phyloP scores from a whole-genome alignment of 2,797 vertebrate genomes.

The Cyprinella venusta region DNA sequence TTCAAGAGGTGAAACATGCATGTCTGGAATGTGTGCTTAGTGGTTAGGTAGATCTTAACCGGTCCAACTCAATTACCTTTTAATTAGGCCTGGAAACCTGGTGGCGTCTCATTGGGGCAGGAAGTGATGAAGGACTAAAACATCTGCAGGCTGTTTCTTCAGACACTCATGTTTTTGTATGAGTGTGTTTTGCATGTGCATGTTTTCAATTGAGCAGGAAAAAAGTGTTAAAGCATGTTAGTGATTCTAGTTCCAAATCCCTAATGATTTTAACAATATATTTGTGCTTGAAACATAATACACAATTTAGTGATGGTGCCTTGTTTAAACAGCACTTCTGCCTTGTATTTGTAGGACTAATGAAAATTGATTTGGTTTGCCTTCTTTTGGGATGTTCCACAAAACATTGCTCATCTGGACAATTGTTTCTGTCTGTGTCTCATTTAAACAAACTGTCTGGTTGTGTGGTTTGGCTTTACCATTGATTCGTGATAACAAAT shows the following conservation, averaged over 20 bases:
- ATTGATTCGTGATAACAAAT: slow-evolving; percentile 36
- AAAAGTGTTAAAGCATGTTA: slow-evolving; percentile 5
- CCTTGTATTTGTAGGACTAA: slow-evolving; percentile 17
- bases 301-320: not conserved
- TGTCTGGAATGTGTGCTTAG: slow-evolving; percentile 39
- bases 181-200: slow-evolving; percentile 25
- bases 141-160: slow-evolving; percentile 46
- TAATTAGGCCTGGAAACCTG: slow-evolving; percentile 52
- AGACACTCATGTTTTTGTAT: slow-evolving; percentile 23
- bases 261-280: not conserved
- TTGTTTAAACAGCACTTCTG: not conserved
- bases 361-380: slow-evolving; percentile 9
- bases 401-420: slow-evolving; percentile 25
- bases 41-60: slow-evolving; percentile 42
- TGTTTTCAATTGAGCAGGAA: slow-evolving; percentile 27
- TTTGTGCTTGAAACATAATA: not conserved
- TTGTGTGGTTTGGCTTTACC: slow-evolving; percentile 39
- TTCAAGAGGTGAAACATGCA: slow-evolving; percentile 35
- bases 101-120: slow-evolving; percentile 45
- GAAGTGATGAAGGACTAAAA: slow-evolving; percentile 42
- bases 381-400: slow-evolving; percentile 13
- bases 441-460: slow-evolving; percentile 37
- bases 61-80: slow-evolving; percentile 51
- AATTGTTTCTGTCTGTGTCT: slow-evolving; percentile 35
- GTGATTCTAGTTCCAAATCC: not conserved